These are phyloP conservation scores for Dipodomys spectabilis DNA, from an alignment of 2,113 vertebrate species.

Conservation along the genomic window DNA sequence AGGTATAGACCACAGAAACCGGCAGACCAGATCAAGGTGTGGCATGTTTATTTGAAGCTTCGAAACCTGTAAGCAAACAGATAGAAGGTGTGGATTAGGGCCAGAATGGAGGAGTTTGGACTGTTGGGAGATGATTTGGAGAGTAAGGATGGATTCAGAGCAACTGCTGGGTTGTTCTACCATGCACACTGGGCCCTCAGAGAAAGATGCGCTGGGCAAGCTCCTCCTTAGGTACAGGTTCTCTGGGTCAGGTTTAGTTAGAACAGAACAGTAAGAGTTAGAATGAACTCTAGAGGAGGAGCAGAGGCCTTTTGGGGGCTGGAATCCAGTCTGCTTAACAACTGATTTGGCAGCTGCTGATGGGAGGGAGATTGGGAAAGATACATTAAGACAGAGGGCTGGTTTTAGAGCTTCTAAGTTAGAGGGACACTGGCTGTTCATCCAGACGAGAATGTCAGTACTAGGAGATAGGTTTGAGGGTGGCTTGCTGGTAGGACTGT, in stretches of 20 bases:
- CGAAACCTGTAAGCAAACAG: background rate
- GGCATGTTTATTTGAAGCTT: background rate
- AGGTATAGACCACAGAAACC: background rate
- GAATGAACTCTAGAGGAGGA: background rate
- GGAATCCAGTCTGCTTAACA: background rate
- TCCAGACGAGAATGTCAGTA: background rate
- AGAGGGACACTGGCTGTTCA: background rate
- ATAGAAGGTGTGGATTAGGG: too few species aligned
- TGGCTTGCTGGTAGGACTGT: background rate
- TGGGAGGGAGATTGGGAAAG: background rate
- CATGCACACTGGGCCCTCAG: too few species aligned
- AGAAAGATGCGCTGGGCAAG: background rate
- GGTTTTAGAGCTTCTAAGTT: conserved; percentile 2
- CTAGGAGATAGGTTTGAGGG: background rate
- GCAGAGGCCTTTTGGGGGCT: background rate
- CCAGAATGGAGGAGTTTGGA: background rate
- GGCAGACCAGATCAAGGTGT: background rate
- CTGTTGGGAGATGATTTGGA: background rate
- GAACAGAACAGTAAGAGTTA: background rate
- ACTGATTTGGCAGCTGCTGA: background rate
- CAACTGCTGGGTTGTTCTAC: background rate
- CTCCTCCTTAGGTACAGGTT: background rate
- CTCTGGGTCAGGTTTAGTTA: background rate
- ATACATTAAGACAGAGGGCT: background rate
- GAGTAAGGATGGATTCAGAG: background rate